phyloP scores from a whole-genome alignment of 2,113 vertebrate genomes.

The Brachypodius melanocephalos region DNA sequence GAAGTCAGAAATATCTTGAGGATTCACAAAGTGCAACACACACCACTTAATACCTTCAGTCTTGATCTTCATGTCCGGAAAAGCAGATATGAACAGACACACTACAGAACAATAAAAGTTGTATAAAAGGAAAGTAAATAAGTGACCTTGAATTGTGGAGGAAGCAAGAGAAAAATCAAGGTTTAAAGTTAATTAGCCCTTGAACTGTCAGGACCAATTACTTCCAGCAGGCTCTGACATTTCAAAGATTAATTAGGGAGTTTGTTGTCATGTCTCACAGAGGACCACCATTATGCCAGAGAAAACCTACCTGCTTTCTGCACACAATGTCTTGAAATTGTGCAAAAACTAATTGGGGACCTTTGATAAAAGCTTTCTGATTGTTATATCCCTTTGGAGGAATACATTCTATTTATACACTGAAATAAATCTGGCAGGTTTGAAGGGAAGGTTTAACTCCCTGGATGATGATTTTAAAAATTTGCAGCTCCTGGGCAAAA shows the following conservation, averaged over 20 bases:
- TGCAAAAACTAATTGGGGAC: background rate
- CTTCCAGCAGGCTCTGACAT: constrained; percentile 71
- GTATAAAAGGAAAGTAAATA: constrained; percentile 34
- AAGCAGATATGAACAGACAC: background rate
- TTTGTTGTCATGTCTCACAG: constrained; percentile 56
- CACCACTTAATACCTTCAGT: background rate
- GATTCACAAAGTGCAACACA: background rate
- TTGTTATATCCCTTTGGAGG: background rate
- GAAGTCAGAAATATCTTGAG: background rate
- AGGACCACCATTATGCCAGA: constrained; percentile 31
- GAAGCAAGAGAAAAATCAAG: constrained; percentile 47
- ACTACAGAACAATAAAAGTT: background rate
- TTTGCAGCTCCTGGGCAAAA: background rate
- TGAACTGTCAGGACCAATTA: constrained; percentile 71
- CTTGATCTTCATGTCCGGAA: background rate
- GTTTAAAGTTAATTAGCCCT: constrained; percentile 74
- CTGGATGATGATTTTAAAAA: background rate
- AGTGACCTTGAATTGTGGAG: constrained; percentile 45
- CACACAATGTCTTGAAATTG: background rate
- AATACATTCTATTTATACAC: background rate
- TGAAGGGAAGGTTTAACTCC: background rate
- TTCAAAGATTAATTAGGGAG: constrained; percentile 74
- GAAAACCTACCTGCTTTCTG: constrained; percentile 40
- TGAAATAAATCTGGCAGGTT: background rate
- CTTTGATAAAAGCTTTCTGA: constrained; percentile 5